Conservation (phyloP, 2,888 invertebrate species). For the Parelbella ahira region DNA sequence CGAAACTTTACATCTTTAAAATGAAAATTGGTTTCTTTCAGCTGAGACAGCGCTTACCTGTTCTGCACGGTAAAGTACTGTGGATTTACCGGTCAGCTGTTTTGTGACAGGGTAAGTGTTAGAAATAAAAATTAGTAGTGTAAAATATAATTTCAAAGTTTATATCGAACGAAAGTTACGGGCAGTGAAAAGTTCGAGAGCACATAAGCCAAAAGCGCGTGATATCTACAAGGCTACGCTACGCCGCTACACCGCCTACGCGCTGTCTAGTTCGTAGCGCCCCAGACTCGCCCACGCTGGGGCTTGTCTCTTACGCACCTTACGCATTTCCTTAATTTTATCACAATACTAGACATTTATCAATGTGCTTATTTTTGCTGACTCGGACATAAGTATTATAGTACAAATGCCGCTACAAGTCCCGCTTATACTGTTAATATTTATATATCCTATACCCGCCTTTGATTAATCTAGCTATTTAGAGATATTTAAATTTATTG, state of each 20-base stretch:
- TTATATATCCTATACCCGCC: no score
- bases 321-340: no score
- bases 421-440: no score
- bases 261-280: constrained; percentile 65
- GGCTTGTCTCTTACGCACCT: constrained; percentile 41
- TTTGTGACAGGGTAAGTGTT: constrained; percentile 18
- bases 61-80: constrained; percentile 2
- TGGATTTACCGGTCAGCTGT: constrained; percentile 18
- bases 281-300: constrained; percentile 74
- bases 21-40: constrained; percentile 17
- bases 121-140: neutral
- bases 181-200: no score
- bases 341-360: no score
- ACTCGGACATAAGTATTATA: no score
- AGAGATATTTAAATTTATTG: no score
- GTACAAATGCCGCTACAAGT: no score
- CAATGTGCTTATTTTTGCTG: no score
- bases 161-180: no score
- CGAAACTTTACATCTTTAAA: constrained; percentile 10
- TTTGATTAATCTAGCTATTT: no score
- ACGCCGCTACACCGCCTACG: constrained; percentile 69
- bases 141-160: no score
- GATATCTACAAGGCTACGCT: constrained; percentile 57
- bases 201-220: constrained; percentile 49
- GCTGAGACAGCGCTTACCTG: neutral